A percentile compares a stretch with the other conserved stretches of the same genome.
Conservation (phyloP, 2,888 invertebrate species). For the Conus canariensis region DNA sequence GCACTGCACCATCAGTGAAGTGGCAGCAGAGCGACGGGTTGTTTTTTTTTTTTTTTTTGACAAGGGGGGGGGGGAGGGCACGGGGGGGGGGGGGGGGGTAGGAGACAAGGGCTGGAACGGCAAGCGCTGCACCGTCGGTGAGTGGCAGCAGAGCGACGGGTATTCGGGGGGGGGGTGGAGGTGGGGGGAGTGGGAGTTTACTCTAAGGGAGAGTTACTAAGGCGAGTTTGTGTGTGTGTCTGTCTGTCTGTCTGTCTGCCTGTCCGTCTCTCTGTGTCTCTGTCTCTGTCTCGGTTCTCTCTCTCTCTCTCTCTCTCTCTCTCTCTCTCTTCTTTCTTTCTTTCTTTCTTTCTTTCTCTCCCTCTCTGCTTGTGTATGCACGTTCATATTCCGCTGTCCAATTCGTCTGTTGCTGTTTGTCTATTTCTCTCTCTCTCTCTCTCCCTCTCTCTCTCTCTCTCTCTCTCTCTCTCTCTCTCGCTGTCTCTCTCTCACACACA, state of each 20-base stretch:
- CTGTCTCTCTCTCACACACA: too few species aligned
- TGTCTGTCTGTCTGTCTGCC: constrained; percentile 12
- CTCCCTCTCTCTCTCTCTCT: constrained; percentile 78
- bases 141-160: constrained; percentile 69
- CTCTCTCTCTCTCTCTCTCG: background rate
- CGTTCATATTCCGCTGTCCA: background rate
- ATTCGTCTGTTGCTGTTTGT: background rate
- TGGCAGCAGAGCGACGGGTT: too few species aligned
- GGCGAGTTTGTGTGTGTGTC: background rate
- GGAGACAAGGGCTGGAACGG: constrained; percentile 98
- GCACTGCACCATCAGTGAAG: too few species aligned
- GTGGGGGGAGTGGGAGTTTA: too few species aligned
- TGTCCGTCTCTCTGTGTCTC: background rate
- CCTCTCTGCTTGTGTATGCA: background rate
- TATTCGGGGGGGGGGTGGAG: too few species aligned
- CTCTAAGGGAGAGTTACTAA: too few species aligned
- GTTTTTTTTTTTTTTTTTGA: too few species aligned
- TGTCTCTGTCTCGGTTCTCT: constrained; percentile 5
- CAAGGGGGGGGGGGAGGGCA: too few species aligned
- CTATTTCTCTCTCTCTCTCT: constrained; percentile 81
- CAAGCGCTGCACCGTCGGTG: constrained; percentile 97
- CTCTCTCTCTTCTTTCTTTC: background rate
- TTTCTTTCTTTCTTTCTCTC: constrained; percentile 37
- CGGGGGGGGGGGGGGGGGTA: too few species aligned
- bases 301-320: background rate